A percentile compares a stretch with the other conserved stretches of the same genome.
phyloP scores from a whole-genome alignment of 2,888 invertebrate genomes.

The Agrotis exclamationis region DNA sequence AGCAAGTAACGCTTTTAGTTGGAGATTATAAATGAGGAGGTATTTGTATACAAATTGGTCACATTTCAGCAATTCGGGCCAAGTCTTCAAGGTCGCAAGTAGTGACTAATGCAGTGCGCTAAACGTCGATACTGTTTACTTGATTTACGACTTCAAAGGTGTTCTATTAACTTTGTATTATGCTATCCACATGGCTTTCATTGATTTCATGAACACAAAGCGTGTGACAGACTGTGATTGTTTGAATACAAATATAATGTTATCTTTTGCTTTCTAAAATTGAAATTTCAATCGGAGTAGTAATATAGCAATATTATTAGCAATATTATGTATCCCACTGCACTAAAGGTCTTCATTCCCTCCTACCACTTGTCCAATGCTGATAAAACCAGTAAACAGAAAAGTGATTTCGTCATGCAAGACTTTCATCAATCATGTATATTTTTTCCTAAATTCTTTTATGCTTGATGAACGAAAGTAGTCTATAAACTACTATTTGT shows the following conservation, averaged over 20 bases:
- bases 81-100: conserved; percentile 57
- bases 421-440: background rate
- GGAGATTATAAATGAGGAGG: conserved; percentile 27
- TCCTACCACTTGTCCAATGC: background rate
- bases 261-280: background rate
- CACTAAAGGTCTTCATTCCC: background rate
- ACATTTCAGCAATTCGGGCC: conserved; percentile 52
- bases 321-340: background rate
- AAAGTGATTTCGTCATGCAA: background rate
- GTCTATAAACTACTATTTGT: background rate
- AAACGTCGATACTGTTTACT: conserved; percentile 34
- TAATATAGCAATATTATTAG: background rate
- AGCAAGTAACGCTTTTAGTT: conserved; percentile 14
- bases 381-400: background rate
- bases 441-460: background rate
- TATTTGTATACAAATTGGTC: conserved; percentile 52
- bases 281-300: background rate
- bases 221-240: background rate
- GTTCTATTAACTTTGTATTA: conserved; percentile 6
- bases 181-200: background rate
- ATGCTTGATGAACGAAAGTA: background rate
- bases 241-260: background rate
- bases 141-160: conserved; percentile 24
- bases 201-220: conserved; percentile 16
- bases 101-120: conserved; percentile 46